A percentile compares a stretch with the other conserved stretches of the same genome.
These are phyloP conservation scores for Manduca sexta DNA, from an alignment of 1,140 invertebrate species.

Conservation along the genomic window DNA sequence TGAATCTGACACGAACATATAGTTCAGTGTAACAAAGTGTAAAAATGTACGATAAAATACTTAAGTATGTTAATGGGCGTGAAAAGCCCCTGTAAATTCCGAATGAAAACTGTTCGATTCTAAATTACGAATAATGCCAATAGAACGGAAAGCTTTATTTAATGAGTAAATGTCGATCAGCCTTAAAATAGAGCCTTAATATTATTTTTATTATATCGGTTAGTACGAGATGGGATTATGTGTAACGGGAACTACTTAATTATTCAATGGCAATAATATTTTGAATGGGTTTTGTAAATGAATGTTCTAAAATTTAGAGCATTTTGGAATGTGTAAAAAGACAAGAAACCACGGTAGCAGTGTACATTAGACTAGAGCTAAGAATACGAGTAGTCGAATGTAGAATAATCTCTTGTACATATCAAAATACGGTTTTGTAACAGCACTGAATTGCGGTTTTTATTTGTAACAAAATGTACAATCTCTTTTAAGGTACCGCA, in stretches of 20 bases:
- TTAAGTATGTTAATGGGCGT: neutral
- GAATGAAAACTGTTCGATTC: slow-evolving; percentile 2
- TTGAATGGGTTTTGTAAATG: slow-evolving; percentile 5
- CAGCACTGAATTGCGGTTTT: slow-evolving; percentile 24
- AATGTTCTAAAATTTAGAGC: slow-evolving; percentile 65
- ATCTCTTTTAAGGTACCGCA: slow-evolving; percentile 35
- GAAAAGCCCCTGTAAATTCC: neutral
- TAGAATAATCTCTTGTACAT: slow-evolving; percentile 55
- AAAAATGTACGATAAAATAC: slow-evolving; percentile 3
- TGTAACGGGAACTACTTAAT: slow-evolving; percentile 28
- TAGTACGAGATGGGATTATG: slow-evolving; percentile 5
- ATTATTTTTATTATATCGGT: slow-evolving; percentile 14
- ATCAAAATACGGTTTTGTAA: slow-evolving; percentile 55
- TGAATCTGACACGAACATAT: neutral
- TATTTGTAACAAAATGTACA: slow-evolving; percentile 51
- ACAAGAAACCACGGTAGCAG: slow-evolving; percentile 27
- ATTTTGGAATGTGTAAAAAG: slow-evolving; percentile 50
- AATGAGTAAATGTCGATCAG: slow-evolving; percentile 15
- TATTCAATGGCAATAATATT: slow-evolving; percentile 36
- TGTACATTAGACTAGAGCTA: slow-evolving; percentile 46
- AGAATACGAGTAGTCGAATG: slow-evolving; percentile 32
- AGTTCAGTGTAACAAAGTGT: neutral
- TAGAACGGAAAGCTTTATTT: slow-evolving; percentile 36
- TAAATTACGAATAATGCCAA: slow-evolving; percentile 20
- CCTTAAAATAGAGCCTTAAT: slow-evolving; percentile 30